Evolutionary conservation across 2,113 vertebrate species (phyloP), one percentile per base, ranked within the genome.

Genomic region (Onychostoma macrolepis): DNA sequence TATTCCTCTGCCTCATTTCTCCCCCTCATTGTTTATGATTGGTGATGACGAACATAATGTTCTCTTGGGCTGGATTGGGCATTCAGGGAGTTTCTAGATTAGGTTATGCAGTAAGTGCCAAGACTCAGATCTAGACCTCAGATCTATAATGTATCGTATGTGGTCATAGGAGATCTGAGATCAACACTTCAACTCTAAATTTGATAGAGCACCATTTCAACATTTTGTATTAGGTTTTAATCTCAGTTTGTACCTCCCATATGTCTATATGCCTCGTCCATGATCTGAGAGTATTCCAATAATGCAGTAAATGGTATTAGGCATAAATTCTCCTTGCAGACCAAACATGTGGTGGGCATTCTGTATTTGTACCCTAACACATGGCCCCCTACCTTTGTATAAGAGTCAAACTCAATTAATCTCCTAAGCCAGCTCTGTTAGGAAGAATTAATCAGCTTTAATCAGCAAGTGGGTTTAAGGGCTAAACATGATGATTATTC

Each of bases 391-490:
- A 69, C 75, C 56, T 85, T 85, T 87, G 83, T 67, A 41, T 85
- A 87, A 88, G 78, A 87, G 84, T 79, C 85, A 28, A 80, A 75
- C 87, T 86, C 90, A 30, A 83, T 87, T 92, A 89, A 91, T 88
- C 85, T 80, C 17, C 6, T 93, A 93, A 93, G 91, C 91, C 85
- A 69, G 72, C 86, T 90, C 84, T 87, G 38, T 53, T 45, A 84
- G 86, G 83, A 91, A 61, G 82, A 91, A 81, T 92, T 90, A 89
- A 90, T 90, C 86, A 86, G 61, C 83, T 85, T 76, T 43, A 85
- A 80, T 69, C 65, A 85, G 53, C 69, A 61, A 86, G 50, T 77
- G 71, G 69, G 69, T 71, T 85, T 82, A 79, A 88, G 67, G 74
- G 77, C 30, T 75, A 84, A 26, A 80, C 19, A 80, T 82, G 43